A percentile compares a stretch with the other conserved stretches of the same genome.
Evolutionary conservation across 1,140 invertebrate species (phyloP).

Genomic region (Drosophila albomicans): DNA sequence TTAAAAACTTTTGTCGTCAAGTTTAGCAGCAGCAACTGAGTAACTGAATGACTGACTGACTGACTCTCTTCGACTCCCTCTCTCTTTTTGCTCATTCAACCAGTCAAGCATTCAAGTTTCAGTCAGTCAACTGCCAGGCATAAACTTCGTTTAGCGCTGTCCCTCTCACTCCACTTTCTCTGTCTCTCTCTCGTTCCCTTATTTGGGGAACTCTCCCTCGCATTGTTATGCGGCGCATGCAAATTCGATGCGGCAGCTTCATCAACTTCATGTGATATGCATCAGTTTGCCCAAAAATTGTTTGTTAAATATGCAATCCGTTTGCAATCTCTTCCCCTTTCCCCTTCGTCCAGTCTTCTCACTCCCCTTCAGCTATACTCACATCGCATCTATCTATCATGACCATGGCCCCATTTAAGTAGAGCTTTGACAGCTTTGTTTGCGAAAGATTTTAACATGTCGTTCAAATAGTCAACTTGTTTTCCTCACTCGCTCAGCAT

Average conservation of each 20-base stretch:
- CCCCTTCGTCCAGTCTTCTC: background rate
- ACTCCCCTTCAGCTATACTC: too few species aligned
- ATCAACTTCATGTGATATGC: constrained; percentile 72
- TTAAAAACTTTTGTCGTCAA: constrained; percentile 81
- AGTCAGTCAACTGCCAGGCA: constrained; percentile 33
- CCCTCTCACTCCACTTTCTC: constrained; percentile 1
- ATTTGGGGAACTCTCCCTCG: background rate
- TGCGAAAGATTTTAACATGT: constrained; percentile 14
- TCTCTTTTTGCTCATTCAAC: constrained; percentile 8
- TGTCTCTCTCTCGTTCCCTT: background rate
- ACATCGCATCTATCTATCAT: background rate
- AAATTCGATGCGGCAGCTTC: constrained; percentile 60
- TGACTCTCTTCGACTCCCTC: constrained; percentile 4
- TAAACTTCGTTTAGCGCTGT: constrained; percentile 64
- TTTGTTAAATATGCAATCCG: constrained; percentile 61
- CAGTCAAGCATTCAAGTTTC: constrained; percentile 26
- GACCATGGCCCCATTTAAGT: constrained; percentile 20
- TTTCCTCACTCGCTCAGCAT: background rate
- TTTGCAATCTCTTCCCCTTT: background rate
- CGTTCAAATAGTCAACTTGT: background rate
- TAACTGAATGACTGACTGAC: constrained; percentile 17
- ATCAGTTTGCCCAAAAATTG: constrained; percentile 66
- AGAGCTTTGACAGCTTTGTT: constrained; percentile 21
- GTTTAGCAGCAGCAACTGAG: constrained; percentile 55
- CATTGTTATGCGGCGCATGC: constrained; percentile 77